Evolutionary conservation across 2,888 invertebrate genomes (phyloP).

Genomic region (Zonitis immaculata): DNA sequence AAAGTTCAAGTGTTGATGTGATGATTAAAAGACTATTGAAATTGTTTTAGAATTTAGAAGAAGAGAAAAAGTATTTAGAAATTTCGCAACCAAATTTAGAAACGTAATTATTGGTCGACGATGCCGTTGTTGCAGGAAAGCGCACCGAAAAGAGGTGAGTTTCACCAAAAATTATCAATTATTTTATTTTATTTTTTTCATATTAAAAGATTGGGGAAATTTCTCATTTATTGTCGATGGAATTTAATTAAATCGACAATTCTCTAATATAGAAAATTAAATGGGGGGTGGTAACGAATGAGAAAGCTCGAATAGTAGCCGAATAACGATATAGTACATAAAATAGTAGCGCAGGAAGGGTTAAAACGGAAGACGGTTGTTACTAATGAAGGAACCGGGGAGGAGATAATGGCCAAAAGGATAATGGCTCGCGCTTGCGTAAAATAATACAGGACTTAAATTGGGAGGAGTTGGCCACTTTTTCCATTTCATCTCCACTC

Average conservation of each 20-base stretch:
- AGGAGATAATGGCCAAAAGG: slow-evolving; percentile 46
- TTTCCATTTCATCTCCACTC: slow-evolving; percentile 15
- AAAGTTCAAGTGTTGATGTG: slow-evolving; percentile 25
- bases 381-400: slow-evolving; percentile 45
- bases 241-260: background rate
- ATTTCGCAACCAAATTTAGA: too few species aligned
- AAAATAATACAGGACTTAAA: slow-evolving; percentile 25
- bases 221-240: too few species aligned
- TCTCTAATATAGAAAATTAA: too few species aligned
- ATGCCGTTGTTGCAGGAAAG: slow-evolving; percentile 48
- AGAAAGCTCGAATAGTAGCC: too few species aligned
- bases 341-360: slow-evolving; percentile 33
- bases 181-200: too few species aligned
- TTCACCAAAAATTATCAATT: too few species aligned
- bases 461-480: slow-evolving; percentile 35
- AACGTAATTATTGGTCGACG: slow-evolving; percentile 11
- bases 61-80: too few species aligned
- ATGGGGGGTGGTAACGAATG: too few species aligned
- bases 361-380: slow-evolving; percentile 35
- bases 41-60: too few species aligned
- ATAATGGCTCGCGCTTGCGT: slow-evolving; percentile 47
- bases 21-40: slow-evolving; percentile 22
- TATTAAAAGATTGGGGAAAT: background rate
- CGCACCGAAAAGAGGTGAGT: slow-evolving; percentile 45
- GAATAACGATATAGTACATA: too few species aligned